Evolutionary conservation across 2,888 invertebrate species (phyloP), one percentile per base, ranked within the genome.

Genomic region (Syrista parreyssii): DNA sequence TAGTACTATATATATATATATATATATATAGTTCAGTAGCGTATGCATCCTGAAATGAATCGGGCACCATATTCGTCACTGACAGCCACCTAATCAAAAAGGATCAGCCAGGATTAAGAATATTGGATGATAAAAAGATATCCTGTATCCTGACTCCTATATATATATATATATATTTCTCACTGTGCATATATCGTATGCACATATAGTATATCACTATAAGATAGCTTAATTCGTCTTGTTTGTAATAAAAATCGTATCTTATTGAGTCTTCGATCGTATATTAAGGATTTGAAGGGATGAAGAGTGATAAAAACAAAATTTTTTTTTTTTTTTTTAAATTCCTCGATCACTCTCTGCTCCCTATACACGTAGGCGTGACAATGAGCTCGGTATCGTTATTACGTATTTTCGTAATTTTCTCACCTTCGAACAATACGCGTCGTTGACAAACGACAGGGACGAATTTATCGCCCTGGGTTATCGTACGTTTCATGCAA

Each of bases 101-200:
- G 84, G 86, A 88, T 86, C 83, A 84, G 78, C 76, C 75, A 75
- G 84, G 85, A 87, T 88, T 87, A 86, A 86, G 85, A 83, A 85
- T 86, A 86, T 86, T 85, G 86, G 83, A 86, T 85, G 84, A 84
- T 82, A 81, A 82, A 80, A 80, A 83, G 74, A 81, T 73, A 76
- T 73, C 71, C 75, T 72, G 74, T 34, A n/a, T n/a, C n/a, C n/a
- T 35, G 73, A 73, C 74, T 68, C 32, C n/a, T 76, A 73, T 76
- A 68, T 3, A 69, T 31, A 72, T 68, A 68, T 36, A 78, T 75
- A 73, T 23, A 68, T 73, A 71, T 73, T 2, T n/a, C 15, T 33
- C 32, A 32, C 12, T 32, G 73, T 36, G 32, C 30, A 75, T 68
- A 32, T 40, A 75, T 40, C 30, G 12, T 12, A 12, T 35, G 71